Percentiles rank a stretch among this genome's conserved stretches.
These are phyloP conservation scores for Philhelius pedissequus DNA, from an alignment of 2,888 invertebrate species.

Conservation along the genomic window DNA sequence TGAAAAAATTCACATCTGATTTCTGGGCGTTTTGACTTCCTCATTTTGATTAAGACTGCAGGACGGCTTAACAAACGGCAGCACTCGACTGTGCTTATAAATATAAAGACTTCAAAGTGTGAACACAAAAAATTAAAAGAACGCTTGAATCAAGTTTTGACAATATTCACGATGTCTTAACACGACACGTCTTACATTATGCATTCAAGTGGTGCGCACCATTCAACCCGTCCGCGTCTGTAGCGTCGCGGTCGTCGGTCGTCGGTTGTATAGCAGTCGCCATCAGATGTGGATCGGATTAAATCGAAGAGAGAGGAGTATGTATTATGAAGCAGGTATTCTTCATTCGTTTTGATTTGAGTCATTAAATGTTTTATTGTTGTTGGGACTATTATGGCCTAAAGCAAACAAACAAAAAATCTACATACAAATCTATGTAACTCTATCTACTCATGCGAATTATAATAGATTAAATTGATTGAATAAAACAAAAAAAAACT, in stretches of 20 bases:
- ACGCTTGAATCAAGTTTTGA: conserved; percentile 10
- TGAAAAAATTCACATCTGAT: neutral
- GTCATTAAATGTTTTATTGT: conserved; percentile 40
- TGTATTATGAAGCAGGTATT: conserved; percentile 42
- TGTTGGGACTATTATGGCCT: conserved; percentile 32
- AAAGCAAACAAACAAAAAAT: neutral
- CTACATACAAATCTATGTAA: too few species aligned
- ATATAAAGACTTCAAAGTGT: neutral
- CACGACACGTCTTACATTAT: conserved; percentile 28
- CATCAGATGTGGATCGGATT: too few species aligned
- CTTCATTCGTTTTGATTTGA: conserved; percentile 30
- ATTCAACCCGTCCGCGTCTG: neutral
- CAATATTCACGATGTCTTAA: conserved; percentile 12
- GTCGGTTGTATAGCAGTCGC: too few species aligned
- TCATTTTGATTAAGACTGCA: neutral
- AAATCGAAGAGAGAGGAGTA: neutral
- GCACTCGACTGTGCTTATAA: neutral
- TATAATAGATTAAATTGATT: conserved; percentile 4
- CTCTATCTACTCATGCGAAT: neutral
- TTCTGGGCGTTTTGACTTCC: neutral
- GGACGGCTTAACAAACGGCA: neutral
- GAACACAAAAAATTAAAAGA: neutral
- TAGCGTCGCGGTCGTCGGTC: neutral
- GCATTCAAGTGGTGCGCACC: conserved; percentile 32
- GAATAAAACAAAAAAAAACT: conserved; percentile 14